phyloP scores from a whole-genome alignment of 2,797 vertebrate species.

The Pristis pectinata region DNA sequence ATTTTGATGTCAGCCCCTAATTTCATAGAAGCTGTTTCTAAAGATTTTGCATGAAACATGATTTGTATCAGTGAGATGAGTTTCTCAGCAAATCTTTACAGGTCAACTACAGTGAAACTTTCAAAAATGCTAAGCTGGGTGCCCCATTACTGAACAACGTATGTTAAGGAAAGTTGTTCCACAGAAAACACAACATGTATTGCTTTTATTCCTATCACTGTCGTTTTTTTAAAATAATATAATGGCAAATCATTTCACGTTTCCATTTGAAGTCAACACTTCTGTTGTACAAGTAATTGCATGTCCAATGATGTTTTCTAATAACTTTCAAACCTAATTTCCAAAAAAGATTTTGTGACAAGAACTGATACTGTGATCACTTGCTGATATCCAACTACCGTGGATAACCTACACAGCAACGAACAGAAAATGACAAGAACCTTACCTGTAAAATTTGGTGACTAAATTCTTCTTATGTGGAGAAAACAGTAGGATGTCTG shows the following conservation, averaged over 20 bases:
- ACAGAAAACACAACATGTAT: not conserved
- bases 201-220: not conserved
- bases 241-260: not conserved
- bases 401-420: not conserved
- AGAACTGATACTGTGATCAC: not conserved
- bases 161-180: not conserved
- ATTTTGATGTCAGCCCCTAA: conserved; percentile 88
- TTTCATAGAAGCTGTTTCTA: conserved; percentile 84
- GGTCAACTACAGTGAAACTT: not conserved
- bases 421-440: not conserved
- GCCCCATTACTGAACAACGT: not conserved
- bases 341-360: not conserved
- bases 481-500: not conserved
- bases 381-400: not conserved
- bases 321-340: not conserved
- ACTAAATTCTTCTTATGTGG: not conserved
- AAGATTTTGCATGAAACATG: conserved; percentile 73
- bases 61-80: not conserved
- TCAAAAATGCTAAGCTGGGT: not conserved
- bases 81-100: conserved; percentile 3
- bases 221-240: not conserved
- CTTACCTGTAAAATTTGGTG: not conserved
- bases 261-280: not conserved
- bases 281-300: not conserved
- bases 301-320: not conserved